phyloP scores from a whole-genome alignment of 2,113 vertebrate species.

The Aegotheles bennettii region DNA sequence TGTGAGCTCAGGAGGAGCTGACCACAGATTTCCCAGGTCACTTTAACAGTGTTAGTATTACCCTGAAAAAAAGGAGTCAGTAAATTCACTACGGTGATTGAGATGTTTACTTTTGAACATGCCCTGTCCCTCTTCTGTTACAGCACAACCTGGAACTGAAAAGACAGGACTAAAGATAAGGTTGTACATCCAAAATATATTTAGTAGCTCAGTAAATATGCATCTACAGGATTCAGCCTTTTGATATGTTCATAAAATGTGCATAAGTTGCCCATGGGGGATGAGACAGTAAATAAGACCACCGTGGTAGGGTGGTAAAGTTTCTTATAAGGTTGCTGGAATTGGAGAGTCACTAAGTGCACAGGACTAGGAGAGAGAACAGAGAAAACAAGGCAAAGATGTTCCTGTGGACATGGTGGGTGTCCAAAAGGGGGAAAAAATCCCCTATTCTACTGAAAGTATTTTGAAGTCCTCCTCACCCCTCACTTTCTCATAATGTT shows the following conservation, averaged over 20 bases:
- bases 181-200: not conserved
- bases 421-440: not conserved
- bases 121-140: not conserved
- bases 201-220: not conserved
- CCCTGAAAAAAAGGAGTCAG: not conserved
- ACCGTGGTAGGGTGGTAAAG: too few relatives aligned
- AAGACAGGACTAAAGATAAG: not conserved
- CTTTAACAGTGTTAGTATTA: not conserved
- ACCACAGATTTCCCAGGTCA: not conserved
- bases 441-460: not conserved
- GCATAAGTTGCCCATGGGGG: accelerated
- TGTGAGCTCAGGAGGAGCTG: not conserved
- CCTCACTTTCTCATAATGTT: not conserved
- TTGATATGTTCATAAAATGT: not conserved
- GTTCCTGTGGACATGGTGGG: accelerated
- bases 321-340: not conserved
- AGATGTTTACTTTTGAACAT: not conserved
- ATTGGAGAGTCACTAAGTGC: not conserved
- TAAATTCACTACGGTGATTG: not conserved
- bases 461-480: not conserved
- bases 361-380: not conserved
- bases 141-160: not conserved
- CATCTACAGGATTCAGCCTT: not conserved
- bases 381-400: not conserved
- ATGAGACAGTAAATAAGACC: not conserved